Evolutionary conservation across 1,140 invertebrate genomes (phyloP), one percentile per base, ranked within the genome.

Genomic region (Pseudomyrmex concolor): DNA sequence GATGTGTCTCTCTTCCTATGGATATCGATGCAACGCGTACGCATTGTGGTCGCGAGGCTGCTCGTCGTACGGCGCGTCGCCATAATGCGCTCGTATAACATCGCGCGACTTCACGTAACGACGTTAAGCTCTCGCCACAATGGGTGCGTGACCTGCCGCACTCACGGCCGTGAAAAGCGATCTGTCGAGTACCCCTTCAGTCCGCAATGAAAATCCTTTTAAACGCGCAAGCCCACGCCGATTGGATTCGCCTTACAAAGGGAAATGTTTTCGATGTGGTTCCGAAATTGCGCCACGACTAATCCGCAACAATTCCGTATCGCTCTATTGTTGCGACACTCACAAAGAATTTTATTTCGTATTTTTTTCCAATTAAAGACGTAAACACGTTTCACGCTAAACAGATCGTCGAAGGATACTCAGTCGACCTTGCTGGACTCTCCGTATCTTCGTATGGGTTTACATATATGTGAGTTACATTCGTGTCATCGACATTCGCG

Each of bases 191-290:
- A 34, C 34, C 34, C 83, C 80, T 88, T 89, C 55, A 66, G 81
- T 84, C 34, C 63, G 45, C 86, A 88, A 91, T 89, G 81, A 89
- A 91, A 91, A 91, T 90, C 90, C 86, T 71, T 91, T 91, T 90
- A 91, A 89, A 89, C 77, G 73, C 77, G 86, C 89, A 89, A 86
- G 85, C 78, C 86, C 76, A 83, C 64, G 84, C 51, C 1, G 19
- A 2, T 2, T 22, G 17, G 3, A 59, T 25, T 71, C 19, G 22
- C 55, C 5, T 15, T 17, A 83, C 72, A 73, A 84, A 45, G 9
- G 85, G 10, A 0, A 34, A 17, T 72, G 34, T 64, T 74, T 84
- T 81, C 73, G 34, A 34, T 64, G 45, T 19, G 70, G 19, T 10
- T 43, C 25, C 45, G 50, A 82, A 74, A 48, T 60, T 77, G 15